Conservation (phyloP, 2,113 vertebrate genomes). For the Indicator indicator region DNA sequence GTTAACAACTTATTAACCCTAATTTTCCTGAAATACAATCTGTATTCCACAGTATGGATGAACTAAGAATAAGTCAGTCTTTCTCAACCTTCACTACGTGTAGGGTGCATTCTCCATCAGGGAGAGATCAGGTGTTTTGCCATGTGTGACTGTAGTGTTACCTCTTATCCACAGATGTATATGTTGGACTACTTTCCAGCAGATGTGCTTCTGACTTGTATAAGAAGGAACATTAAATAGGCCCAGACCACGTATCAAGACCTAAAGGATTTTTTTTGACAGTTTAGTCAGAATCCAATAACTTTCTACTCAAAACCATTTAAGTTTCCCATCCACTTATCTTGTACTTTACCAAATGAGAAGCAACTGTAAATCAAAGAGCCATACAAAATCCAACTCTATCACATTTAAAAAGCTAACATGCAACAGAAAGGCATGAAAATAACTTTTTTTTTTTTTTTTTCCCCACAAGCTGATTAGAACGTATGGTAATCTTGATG, state of each 20-base stretch:
- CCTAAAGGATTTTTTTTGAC: background rate
- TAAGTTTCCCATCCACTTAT: background rate
- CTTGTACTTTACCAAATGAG: background rate
- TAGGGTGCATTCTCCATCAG: background rate
- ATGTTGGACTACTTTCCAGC: background rate
- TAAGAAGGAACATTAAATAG: background rate
- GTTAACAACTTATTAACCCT: too few relatives aligned
- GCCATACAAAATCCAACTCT: background rate
- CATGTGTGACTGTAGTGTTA: background rate
- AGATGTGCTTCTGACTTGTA: background rate
- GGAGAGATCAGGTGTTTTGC: background rate
- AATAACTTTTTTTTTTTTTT: background rate
- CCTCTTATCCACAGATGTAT: background rate
- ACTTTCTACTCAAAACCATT: background rate
- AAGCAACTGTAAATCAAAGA: background rate
- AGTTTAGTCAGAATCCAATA: background rate
- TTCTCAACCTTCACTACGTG: background rate
- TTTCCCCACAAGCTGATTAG: background rate
- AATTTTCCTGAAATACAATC: background rate
- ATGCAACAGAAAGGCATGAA: background rate
- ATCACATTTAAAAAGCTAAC: background rate
- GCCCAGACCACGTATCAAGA: background rate
- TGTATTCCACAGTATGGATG: background rate
- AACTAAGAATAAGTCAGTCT: background rate
- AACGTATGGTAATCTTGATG: background rate